These are phyloP conservation scores for Apus apus DNA, from an alignment of 2,113 vertebrate genomes.

Conservation along the genomic window DNA sequence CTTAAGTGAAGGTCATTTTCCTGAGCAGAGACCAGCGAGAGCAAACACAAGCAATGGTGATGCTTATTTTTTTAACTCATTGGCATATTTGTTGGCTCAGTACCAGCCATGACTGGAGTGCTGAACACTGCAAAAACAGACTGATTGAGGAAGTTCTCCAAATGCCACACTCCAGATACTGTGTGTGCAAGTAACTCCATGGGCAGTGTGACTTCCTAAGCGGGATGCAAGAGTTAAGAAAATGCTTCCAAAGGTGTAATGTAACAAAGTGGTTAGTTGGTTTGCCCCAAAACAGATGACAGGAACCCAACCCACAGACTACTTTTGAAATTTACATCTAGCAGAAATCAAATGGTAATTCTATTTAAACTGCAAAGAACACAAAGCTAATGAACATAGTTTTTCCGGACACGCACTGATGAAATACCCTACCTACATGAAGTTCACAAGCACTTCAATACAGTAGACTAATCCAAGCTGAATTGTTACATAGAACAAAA, in stretches of 20 bases:
- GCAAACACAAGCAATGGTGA: rapidly evolving
- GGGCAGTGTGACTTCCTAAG: not conserved
- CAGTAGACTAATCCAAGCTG: not conserved
- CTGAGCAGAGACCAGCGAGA: not conserved
- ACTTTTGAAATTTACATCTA: slow-evolving; percentile 1
- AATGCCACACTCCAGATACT: not conserved
- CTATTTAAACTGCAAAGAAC: not conserved
- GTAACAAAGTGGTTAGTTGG: not conserved
- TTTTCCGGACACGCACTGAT: not conserved
- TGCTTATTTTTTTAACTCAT: not conserved
- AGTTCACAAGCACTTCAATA: not conserved
- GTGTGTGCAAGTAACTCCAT: not conserved
- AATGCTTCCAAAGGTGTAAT: not conserved
- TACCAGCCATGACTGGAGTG: not conserved
- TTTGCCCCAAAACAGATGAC: not conserved
- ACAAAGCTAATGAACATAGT: slow-evolving; percentile 16
- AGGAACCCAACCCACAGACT: not conserved
- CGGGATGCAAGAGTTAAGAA: not conserved
- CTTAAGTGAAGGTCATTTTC: not conserved
- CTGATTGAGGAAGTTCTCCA: not conserved
- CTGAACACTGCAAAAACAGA: not conserved
- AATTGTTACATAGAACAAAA: not conserved
- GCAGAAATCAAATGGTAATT: not conserved
- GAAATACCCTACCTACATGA: not conserved
- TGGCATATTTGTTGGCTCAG: not conserved